A percentile compares a stretch with the other conserved stretches of the same genome.
phyloP scores from a whole-genome alignment of 2,797 vertebrate species.

The Triplophysa bombifrons region DNA sequence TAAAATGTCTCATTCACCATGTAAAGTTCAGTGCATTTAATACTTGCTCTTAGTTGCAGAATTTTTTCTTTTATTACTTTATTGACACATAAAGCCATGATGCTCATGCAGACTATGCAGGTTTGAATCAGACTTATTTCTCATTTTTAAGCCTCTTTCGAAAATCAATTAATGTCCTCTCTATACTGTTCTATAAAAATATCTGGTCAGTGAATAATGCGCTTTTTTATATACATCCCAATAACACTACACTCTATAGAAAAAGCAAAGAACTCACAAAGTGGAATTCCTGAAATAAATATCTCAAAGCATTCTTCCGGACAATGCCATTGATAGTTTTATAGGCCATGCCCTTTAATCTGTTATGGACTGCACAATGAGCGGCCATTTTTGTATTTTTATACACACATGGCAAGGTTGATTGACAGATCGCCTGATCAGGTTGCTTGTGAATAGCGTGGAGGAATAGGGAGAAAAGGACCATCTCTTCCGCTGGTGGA shows the following conservation, averaged over 20 bases:
- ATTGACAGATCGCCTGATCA: conserved; percentile 50
- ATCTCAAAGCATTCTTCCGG: conserved; percentile 61
- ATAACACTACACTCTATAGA: background rate
- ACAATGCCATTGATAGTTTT: conserved; percentile 62
- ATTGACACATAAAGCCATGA: background rate
- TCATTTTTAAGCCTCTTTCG: background rate
- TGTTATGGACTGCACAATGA: conserved; percentile 55
- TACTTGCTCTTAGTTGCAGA: background rate
- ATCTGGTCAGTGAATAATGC: background rate
- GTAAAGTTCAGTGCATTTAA: background rate
- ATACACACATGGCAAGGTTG: conserved; percentile 41
- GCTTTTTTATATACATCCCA: background rate
- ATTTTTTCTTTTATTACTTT: no score
- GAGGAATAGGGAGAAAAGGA: conserved; percentile 61
- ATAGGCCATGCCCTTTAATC: conserved; percentile 62
- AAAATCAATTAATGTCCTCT: background rate
- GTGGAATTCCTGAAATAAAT: conserved; percentile 51
- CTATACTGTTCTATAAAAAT: background rate
- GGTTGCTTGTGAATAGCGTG: conserved; percentile 53
- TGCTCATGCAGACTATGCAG: background rate
- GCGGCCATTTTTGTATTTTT: conserved; percentile 6
- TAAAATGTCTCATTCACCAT: background rate
- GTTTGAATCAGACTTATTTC: background rate
- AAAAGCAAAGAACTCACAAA: background rate
- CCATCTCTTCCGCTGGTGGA: conserved; percentile 65